Evolutionary conservation across 2,797 vertebrate species (phyloP), one percentile per base, ranked within the genome.

Genomic region (Eulemur rubriventer): DNA sequence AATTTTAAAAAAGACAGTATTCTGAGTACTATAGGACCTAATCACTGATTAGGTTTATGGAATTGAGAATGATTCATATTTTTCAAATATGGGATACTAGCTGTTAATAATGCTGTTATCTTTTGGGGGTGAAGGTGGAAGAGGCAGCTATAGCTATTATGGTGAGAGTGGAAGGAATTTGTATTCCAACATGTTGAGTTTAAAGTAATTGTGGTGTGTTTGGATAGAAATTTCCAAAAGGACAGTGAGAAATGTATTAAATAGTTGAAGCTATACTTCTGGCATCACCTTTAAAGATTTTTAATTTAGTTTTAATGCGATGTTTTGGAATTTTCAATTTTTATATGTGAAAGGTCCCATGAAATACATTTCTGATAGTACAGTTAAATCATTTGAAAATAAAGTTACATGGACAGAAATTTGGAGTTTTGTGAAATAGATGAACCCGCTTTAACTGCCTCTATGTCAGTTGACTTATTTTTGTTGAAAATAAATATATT

Each of bases 361-460:
- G n/a, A 78, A 85, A 24, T 88, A 55, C 2, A 28, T 94, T 96
- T 95, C 48, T 93, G 72, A 67, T 79, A 75, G 35, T 92, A 46
- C 75, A 80, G 75, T 96, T 81, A 89, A 94, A 70, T 97, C 33
- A 38, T 69, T 96, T 94, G 67, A 80, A 95, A 93, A 86, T 63
- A 91, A 43, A 84, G 52, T 83, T 95, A 89, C 48, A n/a, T 55
- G 69, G 69, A 57, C 22, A 94, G 57, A 92, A 89, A 86, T 93
- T 83, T 89, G 48, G 38, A 83, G 14, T 91, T 87, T 65, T 91
- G 26, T 96, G 57, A 96, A 89, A 48, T 69, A 94, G 38, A 78
- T 79, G 63, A 67, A 87, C 46, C 38, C 22, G n/a, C 22, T 41
- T 84, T 88, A 73, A 89, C 26, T 83, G 41, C 41, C 33, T 78